Evolutionary conservation across 2,888 invertebrate species (phyloP), one percentile per base, ranked within the genome.

Genomic region (Pimpla rufipes): DNA sequence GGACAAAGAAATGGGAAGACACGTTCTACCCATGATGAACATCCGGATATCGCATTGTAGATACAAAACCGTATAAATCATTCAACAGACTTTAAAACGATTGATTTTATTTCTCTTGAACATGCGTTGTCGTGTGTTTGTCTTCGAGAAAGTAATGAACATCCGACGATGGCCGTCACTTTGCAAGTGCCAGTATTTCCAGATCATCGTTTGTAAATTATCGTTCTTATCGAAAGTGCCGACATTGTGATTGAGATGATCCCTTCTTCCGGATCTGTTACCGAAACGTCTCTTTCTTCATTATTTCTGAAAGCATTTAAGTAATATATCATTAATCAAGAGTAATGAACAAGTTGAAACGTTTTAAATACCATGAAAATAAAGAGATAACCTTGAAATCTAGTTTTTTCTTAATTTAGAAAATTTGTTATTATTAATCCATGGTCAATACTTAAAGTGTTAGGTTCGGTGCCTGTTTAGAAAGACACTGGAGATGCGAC

Each of bases 21-120:
- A 96, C 95, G 29, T 97, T 95, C 92, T 97, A 96, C 91, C 97
- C 97, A 79, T 93, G 89, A 90, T 78, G 42, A 80, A 67, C 29
- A 13, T 18, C 23, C 42, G 23, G 40, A 73, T 50, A 45, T 68
- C 35, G 40, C 59, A 79, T 81, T 83, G 74, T 81, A 85, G 73
- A 80, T 80, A 83, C 79, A 37, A 57, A 47, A 70, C 42, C 78
- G 78, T 80, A 81, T 74, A 81, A 84, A 78, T 78, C 70, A 78
- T 77, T 83, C 50, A 79, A 73, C 21, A 40, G 50, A 47, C 35
- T 29, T 47, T 57, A 23, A 40, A 6, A 29, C 35, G 7, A 57
- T 68, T 57, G 11, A 18, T 77, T 47, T 57, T 13, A 59, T 35
- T 47, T 45, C 21, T 7, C 70, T 6, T 3, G 1, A 16, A 73